These are phyloP conservation scores for Embiotoca jacksoni DNA, from an alignment of 2,113 vertebrate species.

Conservation along the genomic window DNA sequence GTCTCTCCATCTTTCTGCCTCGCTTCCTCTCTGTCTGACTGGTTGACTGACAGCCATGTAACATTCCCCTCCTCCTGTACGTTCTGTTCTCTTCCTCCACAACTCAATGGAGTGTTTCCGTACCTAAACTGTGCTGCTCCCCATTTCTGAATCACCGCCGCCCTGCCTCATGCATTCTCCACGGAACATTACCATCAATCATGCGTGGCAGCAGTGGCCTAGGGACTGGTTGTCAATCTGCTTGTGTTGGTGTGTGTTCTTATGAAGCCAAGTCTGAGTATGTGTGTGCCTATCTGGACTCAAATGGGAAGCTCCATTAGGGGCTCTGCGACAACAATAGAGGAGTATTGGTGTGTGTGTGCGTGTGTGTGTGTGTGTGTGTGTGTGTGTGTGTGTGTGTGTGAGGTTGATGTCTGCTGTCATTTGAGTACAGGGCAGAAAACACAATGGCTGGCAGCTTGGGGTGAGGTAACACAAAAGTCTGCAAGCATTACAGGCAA, in stretches of 20 bases:
- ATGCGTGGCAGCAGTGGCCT: slow-evolving; percentile 74
- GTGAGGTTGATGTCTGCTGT: slow-evolving; percentile 74
- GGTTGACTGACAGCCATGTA: slow-evolving; percentile 70
- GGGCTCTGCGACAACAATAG: slow-evolving; percentile 71
- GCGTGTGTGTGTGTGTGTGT: slow-evolving; percentile 17
- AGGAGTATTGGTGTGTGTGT: slow-evolving; percentile 65
- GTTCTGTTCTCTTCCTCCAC: slow-evolving; percentile 65
- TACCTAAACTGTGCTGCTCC: slow-evolving; percentile 72
- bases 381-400: slow-evolving; percentile 42
- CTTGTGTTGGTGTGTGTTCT: slow-evolving; percentile 56
- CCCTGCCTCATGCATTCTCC: slow-evolving; percentile 77
- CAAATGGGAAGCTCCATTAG: slow-evolving; percentile 76
- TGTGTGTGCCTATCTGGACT: slow-evolving; percentile 59
- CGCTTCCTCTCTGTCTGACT: slow-evolving; percentile 46
- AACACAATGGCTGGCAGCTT: slow-evolving; percentile 65
- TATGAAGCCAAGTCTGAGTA: slow-evolving; percentile 47
- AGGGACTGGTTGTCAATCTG: slow-evolving; percentile 80
- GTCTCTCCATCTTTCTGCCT: background rate
- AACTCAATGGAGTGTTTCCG: slow-evolving; percentile 72
- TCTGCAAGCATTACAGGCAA: slow-evolving; percentile 50
- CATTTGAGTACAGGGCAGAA: slow-evolving; percentile 70
- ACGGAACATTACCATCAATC: slow-evolving; percentile 81
- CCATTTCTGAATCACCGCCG: slow-evolving; percentile 72
- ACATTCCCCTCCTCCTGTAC: slow-evolving; percentile 60
- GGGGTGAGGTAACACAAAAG: slow-evolving; percentile 63